Base-by-base conservation (phyloP, 2,797 vertebrate species). In the Enteromius radiatus region DNA sequence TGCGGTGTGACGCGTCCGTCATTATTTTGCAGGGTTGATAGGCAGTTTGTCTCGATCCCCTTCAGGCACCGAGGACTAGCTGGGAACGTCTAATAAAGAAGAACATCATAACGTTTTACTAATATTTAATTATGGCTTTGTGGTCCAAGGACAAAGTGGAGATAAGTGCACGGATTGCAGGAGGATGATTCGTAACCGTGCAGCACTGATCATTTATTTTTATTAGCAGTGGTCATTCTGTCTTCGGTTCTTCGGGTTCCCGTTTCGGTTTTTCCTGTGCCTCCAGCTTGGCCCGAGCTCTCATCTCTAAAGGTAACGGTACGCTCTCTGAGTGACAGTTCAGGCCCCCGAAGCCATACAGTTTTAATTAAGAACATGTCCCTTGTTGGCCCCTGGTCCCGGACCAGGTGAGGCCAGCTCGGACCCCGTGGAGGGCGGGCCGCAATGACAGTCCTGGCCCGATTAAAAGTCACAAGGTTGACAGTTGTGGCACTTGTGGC, bases 341-440 rank as follows among this genome's bases (percentile, higher is more conserved):
- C 80, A 84, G 36, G 63, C 52, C 86, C 84, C 52, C 10, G 52
- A 87, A 87, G 88, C 77, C 76, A 81, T 82, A 38, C 56, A 49
- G 83, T 88, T 89, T 89, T 89, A 90, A 90, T 90, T 90, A 89
- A 86, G 80, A 89, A 88, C 70, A 76, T 84, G 80, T 80, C 78
- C 85, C 85, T 83, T 80, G 83, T 76, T 87, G 80, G 80, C 86
- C 86, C 83, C 52, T 68, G 67, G 79, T 82, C 81, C 83, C 64
- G 67, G 76, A 82, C 31, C 67, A 73, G 86, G 81, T 85, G 75
- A 85, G 68, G 86, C 83, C 76, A 86, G 52, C 71, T 77, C 64
- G 19, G 82, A 64, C 80, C 64, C 63, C 11, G 49, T 45, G 41
- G 70, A 84, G 78, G 52, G 67, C 33, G 59, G 85, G 78, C 76